Evolutionary conservation across 2,888 invertebrate species (phyloP), one percentile per base, ranked within the genome.

Genomic region (Hirtodrosophila confusa): DNA sequence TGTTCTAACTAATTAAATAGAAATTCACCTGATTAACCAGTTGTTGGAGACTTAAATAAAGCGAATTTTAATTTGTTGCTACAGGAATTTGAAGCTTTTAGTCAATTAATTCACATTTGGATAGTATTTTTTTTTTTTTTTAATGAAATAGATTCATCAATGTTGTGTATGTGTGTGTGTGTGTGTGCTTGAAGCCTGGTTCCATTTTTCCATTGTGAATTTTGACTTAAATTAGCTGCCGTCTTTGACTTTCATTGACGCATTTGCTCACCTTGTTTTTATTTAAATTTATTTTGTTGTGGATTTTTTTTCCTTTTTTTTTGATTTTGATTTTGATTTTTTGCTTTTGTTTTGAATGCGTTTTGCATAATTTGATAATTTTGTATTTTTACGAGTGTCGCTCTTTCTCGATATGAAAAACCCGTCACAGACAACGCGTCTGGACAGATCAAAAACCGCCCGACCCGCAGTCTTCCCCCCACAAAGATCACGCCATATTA

Each of bases 231-330:
- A 64, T 83, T 79, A 75, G 64, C 35, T 43, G 68, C 53, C 39
- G 67, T 58, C 51, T 55, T 55, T 54, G 74, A 86, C 86, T 86
- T 86, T 86, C 86, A 80, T 80, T 86, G 80, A 80, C 80, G 80
- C 78, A 86, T 80, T 86, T 71, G 86, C 63, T 80, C 80, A 80
- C 80, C 80, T 86, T 84, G 87, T 86, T 84, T 75, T 76, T 75
- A 73, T 72, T 72, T 57, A 77, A 74, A 74, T 75, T 65, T 43
- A 29, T 56, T 50, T 36, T 23, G 31, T 50, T 47, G 17, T 17
- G 17, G 17, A 17, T 17, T 55, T 76, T 64, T 58, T 45, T 57
- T 55, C 4, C 8, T 72, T 37, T 56, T 69, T 41, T 36, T 61
- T 68, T 54, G 4, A n/a, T 49, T 57, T 44, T 45, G 23, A 35